phyloP scores from a whole-genome alignment of 1,140 invertebrate species.

The Cotesia vestalis region DNA sequence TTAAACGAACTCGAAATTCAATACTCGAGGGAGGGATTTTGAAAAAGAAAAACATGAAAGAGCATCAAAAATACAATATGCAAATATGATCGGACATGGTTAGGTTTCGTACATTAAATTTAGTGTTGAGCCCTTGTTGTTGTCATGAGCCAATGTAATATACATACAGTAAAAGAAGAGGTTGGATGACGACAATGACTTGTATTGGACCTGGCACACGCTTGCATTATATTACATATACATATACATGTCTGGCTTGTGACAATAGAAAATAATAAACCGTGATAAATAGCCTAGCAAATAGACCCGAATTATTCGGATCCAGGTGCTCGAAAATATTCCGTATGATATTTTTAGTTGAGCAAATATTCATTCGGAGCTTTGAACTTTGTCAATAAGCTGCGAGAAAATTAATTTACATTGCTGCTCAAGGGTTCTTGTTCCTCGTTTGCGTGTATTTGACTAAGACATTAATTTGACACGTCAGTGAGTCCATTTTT shows the following conservation, averaged over 20 bases:
- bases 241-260: conserved; percentile 35
- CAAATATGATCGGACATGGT: conserved; percentile 66
- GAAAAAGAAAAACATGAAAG: conserved; percentile 32
- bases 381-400: conserved; percentile 21
- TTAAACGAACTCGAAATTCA: conserved; percentile 57
- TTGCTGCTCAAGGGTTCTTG: not conserved
- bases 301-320: conserved; percentile 55
- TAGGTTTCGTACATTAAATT: conserved; percentile 63
- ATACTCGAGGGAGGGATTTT: conserved; percentile 41
- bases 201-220: not conserved
- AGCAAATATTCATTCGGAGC: conserved; percentile 20
- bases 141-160: not conserved
- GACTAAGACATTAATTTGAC: conserved; percentile 26
- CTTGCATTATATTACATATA: conserved; percentile 10
- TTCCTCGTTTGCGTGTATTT: conserved; percentile 10
- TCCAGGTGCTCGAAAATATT: conserved; percentile 23
- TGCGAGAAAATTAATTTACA: conserved; percentile 25
- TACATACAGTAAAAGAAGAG: conserved; percentile 1
- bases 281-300: conserved; percentile 67
- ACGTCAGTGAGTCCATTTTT: not conserved
- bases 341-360: conserved; percentile 10
- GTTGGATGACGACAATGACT: not conserved
- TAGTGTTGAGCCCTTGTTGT: conserved; percentile 49
- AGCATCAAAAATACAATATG: conserved; percentile 53
- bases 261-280: conserved; percentile 68